These are phyloP conservation scores for Leptoclinus maculatus DNA, from an alignment of 2,797 vertebrate genomes.

Conservation along the genomic window DNA sequence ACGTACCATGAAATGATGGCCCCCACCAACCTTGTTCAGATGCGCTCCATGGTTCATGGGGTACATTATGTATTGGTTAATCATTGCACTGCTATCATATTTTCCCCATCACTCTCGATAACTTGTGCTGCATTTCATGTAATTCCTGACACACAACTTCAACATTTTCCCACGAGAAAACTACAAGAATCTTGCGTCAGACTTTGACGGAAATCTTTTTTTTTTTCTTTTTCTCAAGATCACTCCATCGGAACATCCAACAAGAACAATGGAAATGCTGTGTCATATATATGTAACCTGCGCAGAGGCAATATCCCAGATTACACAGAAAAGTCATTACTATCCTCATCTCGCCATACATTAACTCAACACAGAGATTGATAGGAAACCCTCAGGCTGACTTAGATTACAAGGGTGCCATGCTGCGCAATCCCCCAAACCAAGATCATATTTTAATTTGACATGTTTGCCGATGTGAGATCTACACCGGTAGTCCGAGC, in stretches of 20 bases:
- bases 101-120: not conserved
- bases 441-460: conserved; percentile 74
- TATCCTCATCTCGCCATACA: conserved; percentile 53
- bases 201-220: not conserved
- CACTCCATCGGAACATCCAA: conserved; percentile 37
- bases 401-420: conserved; percentile 62
- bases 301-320: conserved; percentile 59
- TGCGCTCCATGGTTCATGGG: not conserved
- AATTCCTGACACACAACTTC: not conserved
- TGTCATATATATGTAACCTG: conserved; percentile 41
- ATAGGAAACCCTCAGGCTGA: conserved; percentile 63
- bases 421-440: conserved; percentile 70
- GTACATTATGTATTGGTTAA: not conserved
- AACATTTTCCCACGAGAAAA: not conserved
- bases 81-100: not conserved
- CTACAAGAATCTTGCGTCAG: not conserved
- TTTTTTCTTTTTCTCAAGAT: not conserved
- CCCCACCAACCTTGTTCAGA: not conserved
- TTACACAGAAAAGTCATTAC: conserved; percentile 70
- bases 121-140: not conserved
- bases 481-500: conserved; percentile 47
- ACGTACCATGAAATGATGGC: not conserved
- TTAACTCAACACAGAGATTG: conserved; percentile 63
- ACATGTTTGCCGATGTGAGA: conserved; percentile 63
- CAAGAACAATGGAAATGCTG: conserved; percentile 39